A percentile compares a stretch with the other conserved stretches of the same genome.
Evolutionary conservation across 2,113 vertebrate genomes (phyloP).

Genomic region (Cavia porcellus): DNA sequence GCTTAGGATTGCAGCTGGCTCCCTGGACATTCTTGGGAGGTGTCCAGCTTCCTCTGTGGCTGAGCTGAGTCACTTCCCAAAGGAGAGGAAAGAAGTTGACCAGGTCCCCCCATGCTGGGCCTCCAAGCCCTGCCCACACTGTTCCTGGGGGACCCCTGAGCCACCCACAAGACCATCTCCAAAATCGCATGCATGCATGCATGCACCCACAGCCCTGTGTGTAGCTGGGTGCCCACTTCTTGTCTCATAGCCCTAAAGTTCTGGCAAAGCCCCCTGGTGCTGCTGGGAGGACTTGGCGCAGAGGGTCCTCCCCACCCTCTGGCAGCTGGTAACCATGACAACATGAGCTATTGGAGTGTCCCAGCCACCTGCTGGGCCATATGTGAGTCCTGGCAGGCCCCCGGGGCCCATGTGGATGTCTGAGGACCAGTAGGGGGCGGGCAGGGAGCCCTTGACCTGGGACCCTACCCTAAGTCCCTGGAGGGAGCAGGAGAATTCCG

Average conservation of each 20-base stretch:
- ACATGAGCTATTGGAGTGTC: neutral
- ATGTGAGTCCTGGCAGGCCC: neutral
- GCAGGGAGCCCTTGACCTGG: neutral
- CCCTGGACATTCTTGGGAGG: neutral
- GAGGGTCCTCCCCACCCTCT: neutral
- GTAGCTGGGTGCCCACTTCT: neutral
- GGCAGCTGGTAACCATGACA: conserved; percentile 27
- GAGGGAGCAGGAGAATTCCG: neutral
- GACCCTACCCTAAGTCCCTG: neutral
- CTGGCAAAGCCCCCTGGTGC: conserved; percentile 4
- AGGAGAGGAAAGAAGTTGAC: too few relatives aligned
- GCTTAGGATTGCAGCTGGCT: neutral
- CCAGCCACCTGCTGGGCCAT: conserved; percentile 50
- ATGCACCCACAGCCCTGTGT: neutral
- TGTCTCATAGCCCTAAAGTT: neutral
- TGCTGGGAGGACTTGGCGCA: neutral
- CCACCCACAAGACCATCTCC: rapidly evolving
- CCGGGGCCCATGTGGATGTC: neutral
- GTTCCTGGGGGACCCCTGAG: neutral
- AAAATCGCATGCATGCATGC: too few relatives aligned
- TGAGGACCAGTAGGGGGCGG: neutral
- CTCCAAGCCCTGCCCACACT: neutral
- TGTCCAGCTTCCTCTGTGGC: neutral
- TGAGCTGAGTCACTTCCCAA: neutral
- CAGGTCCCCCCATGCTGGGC: neutral